Percentiles rank a stretch among this genome's conserved stretches.
phyloP scores from a whole-genome alignment of 1,140 invertebrate species.

The Zaprionus africanus region DNA sequence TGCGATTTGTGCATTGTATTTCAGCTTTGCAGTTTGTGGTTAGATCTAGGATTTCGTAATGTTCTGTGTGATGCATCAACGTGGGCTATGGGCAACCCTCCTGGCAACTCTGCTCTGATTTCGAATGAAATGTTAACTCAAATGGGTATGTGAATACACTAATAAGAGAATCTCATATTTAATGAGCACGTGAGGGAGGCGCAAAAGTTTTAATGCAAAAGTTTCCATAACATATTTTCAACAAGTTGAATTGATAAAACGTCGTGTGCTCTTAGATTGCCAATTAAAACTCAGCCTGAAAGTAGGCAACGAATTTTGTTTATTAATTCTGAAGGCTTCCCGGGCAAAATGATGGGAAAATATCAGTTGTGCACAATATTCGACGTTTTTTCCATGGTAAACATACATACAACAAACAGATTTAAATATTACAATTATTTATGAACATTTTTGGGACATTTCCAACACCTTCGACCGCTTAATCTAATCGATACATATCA shows the following conservation, averaged over 20 bases:
- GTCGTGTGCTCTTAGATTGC: not conserved
- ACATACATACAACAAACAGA: no score
- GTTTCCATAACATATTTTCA: not conserved
- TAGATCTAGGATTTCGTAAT: conserved; percentile 24
- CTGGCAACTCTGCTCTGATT: conserved; percentile 9
- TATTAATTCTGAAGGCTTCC: no score
- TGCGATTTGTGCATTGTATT: conserved; percentile 24
- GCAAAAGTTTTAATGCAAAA: not conserved
- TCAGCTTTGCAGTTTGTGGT: conserved; percentile 25
- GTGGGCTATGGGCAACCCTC: conserved; percentile 7
- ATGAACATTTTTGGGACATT: no score
- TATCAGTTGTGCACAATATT: no score
- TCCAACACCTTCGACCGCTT: no score
- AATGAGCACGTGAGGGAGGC: not conserved
- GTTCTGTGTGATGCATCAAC: conserved; percentile 10
- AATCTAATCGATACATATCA: no score
- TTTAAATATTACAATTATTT: no score
- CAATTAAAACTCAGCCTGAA: not conserved
- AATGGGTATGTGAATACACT: not conserved
- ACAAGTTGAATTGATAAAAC: no score
- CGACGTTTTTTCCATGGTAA: no score
- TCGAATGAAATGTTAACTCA: conserved; percentile 13
- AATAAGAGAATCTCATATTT: not conserved
- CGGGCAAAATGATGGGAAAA: no score
- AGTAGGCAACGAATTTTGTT: not conserved